A percentile compares a stretch with the other conserved stretches of the same genome.
Conservation (phyloP, 2,888 invertebrate genomes). For the Scaptomyza caliginosa region DNA sequence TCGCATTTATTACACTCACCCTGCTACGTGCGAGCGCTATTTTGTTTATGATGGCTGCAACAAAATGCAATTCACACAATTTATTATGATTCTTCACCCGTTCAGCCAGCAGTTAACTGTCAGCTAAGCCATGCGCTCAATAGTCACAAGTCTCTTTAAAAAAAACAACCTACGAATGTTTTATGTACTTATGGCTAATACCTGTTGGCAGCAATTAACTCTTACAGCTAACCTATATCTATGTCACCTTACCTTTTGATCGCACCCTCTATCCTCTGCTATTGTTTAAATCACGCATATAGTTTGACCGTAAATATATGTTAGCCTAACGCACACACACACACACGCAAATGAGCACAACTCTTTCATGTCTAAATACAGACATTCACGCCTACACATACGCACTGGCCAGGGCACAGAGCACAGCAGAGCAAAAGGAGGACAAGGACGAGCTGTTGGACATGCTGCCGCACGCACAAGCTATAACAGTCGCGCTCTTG, state of each 20-base stretch:
- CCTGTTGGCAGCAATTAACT: constrained; percentile 36
- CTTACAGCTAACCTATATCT: constrained; percentile 1
- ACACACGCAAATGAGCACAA: constrained; percentile 14
- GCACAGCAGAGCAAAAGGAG: background rate
- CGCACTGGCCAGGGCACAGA: constrained; percentile 25
- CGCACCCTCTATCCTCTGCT: background rate
- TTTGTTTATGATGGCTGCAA: constrained; percentile 69
- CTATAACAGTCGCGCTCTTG: constrained; percentile 61
- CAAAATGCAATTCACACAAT: constrained; percentile 57
- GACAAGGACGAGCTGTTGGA: constrained; percentile 1
- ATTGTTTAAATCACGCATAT: constrained; percentile 46
- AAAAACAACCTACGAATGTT: background rate
- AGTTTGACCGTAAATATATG: constrained; percentile 42
- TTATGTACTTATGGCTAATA: background rate
- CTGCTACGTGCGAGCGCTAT: constrained; percentile 55
- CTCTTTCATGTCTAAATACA: constrained; percentile 59
- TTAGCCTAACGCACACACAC: constrained; percentile 6
- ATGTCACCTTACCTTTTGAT: constrained; percentile 10
- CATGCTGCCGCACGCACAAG: constrained; percentile 54
- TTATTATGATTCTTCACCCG: constrained; percentile 42
- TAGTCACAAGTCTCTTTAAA: background rate
- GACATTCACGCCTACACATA: constrained; percentile 61
- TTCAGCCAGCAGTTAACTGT: constrained; percentile 9
- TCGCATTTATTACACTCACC: constrained; percentile 56
- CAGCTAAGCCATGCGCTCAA: constrained; percentile 3